Evolutionary conservation across 2,113 vertebrate genomes (phyloP).

Genomic region (Lanius ludovicianus): DNA sequence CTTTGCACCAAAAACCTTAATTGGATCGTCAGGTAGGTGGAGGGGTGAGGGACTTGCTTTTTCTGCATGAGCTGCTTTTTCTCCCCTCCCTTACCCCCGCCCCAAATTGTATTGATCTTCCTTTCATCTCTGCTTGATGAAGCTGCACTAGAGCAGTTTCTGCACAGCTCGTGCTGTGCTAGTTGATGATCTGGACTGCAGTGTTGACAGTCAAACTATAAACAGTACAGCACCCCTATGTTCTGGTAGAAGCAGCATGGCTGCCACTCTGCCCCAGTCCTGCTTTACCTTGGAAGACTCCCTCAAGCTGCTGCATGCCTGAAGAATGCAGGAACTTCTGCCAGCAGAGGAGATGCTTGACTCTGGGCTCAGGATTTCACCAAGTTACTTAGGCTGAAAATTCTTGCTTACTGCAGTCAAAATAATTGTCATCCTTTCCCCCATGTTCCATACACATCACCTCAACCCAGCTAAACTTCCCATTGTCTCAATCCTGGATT

Average conservation of each 20-base stretch:
- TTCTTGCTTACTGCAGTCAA: background rate
- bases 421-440: background rate
- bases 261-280: background rate
- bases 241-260: background rate
- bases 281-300: background rate
- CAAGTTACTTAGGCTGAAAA: background rate
- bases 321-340: background rate
- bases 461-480: background rate
- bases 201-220: background rate
- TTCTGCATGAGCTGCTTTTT: background rate
- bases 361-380: background rate
- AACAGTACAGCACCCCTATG: background rate
- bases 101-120: background rate
- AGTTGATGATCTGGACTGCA: background rate
- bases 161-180: background rate
- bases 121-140: background rate
- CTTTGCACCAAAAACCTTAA: background rate
- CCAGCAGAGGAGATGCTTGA: background rate
- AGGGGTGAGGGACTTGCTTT: background rate
- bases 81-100: fast-evolving
- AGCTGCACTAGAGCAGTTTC: background rate
- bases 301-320: background rate
- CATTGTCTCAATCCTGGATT: fast-evolving
- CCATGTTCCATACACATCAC: background rate
- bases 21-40: fast-evolving